Evolutionary conservation across 2,797 vertebrate species (phyloP).

Genomic region (Bradypus variegatus): DNA sequence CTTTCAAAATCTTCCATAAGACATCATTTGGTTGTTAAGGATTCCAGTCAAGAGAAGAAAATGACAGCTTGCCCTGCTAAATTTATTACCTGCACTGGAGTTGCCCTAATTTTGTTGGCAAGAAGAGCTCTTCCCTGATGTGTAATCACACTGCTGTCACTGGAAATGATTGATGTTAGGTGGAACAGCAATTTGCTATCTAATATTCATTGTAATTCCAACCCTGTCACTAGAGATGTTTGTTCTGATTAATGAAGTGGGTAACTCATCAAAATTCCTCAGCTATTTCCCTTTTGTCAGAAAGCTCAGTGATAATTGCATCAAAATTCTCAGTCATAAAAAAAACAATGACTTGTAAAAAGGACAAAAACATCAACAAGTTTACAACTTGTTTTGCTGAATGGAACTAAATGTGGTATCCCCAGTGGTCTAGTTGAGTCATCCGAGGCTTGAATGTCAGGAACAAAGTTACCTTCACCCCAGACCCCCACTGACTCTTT

Average conservation of each 20-base stretch:
- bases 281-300: slow-evolving; percentile 66
- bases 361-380: slow-evolving; percentile 69
- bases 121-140: slow-evolving; percentile 68
- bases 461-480: background rate
- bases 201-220: slow-evolving; percentile 73
- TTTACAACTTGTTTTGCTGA: slow-evolving; percentile 63
- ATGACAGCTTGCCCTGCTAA: slow-evolving; percentile 57
- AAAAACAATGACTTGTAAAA: slow-evolving; percentile 68
- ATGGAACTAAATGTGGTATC: slow-evolving; percentile 51
- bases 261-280: slow-evolving; percentile 70
- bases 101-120: slow-evolving; percentile 57
- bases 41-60: slow-evolving; percentile 54
- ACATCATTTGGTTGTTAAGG: slow-evolving; percentile 45
- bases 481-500: background rate
- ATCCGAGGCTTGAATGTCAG: background rate
- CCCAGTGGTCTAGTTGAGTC: background rate
- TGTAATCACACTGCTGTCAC: slow-evolving; percentile 70
- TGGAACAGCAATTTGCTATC: slow-evolving; percentile 71
- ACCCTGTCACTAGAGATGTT: slow-evolving; percentile 67
- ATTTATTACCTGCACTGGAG: slow-evolving; percentile 62
- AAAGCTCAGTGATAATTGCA: slow-evolving; percentile 69
- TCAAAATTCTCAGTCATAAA: slow-evolving; percentile 65
- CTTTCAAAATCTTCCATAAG: slow-evolving; percentile 42
- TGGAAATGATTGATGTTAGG: slow-evolving; percentile 61
- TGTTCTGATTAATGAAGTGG: slow-evolving; percentile 70